Evolutionary conservation across 2,113 vertebrate species (phyloP).

Genomic region (Albula goreensis): DNA sequence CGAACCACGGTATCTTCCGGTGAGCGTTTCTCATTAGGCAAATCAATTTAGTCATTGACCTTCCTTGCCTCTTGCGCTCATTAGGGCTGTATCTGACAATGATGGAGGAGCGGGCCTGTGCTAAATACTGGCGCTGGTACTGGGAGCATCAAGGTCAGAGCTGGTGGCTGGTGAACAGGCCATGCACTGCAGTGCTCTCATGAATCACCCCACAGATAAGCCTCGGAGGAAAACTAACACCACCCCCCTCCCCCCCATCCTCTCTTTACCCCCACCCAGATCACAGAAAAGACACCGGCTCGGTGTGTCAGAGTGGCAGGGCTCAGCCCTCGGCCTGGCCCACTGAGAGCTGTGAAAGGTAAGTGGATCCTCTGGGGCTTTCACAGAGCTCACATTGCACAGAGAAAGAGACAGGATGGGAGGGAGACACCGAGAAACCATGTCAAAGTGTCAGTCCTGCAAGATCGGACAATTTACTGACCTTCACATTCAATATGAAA

Average conservation of each 20-base stretch:
- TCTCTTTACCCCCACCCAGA: background rate
- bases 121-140: conserved; percentile 28
- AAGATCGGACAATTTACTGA: background rate
- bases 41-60: conserved; percentile 73
- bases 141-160: conserved; percentile 23
- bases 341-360: conserved; percentile 56
- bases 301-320: background rate
- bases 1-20: conserved; percentile 39
- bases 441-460: background rate
- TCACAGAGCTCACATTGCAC: conserved; percentile 50
- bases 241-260: too few relatives aligned
- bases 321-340: background rate
- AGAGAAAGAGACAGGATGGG: conserved; percentile 26
- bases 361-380: conserved; percentile 59
- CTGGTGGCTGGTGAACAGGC: background rate
- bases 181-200: background rate
- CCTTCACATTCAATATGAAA: background rate
- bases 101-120: conserved; percentile 55
- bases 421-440: conserved; percentile 20
- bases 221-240: conserved; percentile 3
- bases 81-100: conserved; percentile 64
- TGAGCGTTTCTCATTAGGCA: conserved; percentile 68
- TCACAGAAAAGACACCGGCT: background rate
- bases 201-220: conserved; percentile 3
- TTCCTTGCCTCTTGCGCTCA: conserved; percentile 54